phyloP scores from a whole-genome alignment of 2,888 invertebrate species.

The Acrocyrtus sp. region DNA sequence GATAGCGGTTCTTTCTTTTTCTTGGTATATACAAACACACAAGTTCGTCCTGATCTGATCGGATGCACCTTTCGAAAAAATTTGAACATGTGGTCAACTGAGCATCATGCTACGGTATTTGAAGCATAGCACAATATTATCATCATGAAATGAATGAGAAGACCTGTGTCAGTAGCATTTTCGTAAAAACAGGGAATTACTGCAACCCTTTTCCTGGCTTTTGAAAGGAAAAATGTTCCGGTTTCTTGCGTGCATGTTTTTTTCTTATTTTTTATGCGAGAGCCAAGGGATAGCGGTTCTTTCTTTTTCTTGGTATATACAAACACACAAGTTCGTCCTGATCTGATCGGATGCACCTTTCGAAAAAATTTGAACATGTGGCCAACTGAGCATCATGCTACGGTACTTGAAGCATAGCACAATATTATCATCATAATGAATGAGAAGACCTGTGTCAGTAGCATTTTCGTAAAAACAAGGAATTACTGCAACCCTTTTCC shows the following conservation, averaged over 20 bases:
- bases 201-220: not conserved
- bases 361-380: slow-evolving; percentile 1
- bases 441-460: not conserved
- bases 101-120: not conserved
- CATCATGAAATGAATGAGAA: not conserved
- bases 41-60: not conserved
- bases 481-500: slow-evolving; percentile 2
- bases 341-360: not conserved
- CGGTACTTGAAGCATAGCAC: not conserved
- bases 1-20: slow-evolving; percentile 32
- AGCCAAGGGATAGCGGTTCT: slow-evolving; percentile 39
- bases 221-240: slow-evolving; percentile 24
- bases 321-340: not conserved
- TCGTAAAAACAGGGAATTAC: not conserved
- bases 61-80: not conserved
- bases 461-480: not conserved
- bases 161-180: not conserved
- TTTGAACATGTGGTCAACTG: slow-evolving; percentile 4
- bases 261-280: too few species aligned
- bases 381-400: not conserved
- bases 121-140: not conserved
- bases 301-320: too few species aligned
- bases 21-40: slow-evolving; percentile 1
- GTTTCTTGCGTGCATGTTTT: slow-evolving; percentile 23
- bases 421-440: not conserved